Conservation (phyloP, 2,113 vertebrate species). For the Empidonax traillii region DNA sequence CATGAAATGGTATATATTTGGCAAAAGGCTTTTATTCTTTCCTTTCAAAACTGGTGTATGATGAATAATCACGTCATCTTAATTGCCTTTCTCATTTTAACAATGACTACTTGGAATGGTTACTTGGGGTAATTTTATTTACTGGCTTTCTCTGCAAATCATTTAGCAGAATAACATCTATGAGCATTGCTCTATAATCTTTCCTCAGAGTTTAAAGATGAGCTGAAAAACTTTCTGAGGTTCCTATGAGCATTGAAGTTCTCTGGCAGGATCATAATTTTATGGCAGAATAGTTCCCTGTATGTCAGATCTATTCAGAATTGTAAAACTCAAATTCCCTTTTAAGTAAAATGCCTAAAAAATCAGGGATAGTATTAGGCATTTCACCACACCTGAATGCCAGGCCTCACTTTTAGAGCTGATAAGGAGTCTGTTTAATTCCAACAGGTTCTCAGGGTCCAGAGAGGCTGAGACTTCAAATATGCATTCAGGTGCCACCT, state of each 20-base stretch:
- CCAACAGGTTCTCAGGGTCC: not conserved
- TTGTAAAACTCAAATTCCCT: not conserved
- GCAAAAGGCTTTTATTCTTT: not conserved
- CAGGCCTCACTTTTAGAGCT: not conserved
- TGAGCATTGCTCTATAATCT: not conserved
- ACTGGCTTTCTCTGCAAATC: not conserved
- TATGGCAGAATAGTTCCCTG: not conserved
- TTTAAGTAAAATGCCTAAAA: not conserved
- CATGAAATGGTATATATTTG: not conserved
- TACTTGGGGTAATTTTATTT: not conserved
- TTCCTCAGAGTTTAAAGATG: not conserved
- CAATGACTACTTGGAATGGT: not conserved
- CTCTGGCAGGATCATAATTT: not conserved
- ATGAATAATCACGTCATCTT: not conserved
- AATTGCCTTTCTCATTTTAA: not conserved
- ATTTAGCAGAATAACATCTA: not conserved
- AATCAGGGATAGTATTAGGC: not conserved
- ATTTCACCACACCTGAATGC: not conserved
- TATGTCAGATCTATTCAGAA: not conserved
- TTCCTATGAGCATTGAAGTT: not conserved
- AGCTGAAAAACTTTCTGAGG: not conserved
- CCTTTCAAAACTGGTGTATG: not conserved
- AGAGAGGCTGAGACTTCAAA: not conserved
- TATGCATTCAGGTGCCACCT: accelerated
- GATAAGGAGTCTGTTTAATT: not conserved